phyloP scores from a whole-genome alignment of 2,888 invertebrate genomes.

The Nomada fucata region DNA sequence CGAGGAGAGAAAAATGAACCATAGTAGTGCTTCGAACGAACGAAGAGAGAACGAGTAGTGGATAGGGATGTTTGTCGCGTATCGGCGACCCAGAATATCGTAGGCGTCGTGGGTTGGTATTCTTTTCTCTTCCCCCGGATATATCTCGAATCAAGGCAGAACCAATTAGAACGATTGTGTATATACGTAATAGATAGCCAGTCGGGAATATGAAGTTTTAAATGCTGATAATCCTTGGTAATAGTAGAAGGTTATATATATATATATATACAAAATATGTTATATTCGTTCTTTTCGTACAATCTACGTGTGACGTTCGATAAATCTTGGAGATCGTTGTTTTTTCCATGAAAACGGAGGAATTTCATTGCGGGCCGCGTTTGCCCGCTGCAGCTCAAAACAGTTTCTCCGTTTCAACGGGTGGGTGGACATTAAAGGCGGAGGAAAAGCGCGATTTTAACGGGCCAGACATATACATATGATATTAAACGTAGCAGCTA shows the following conservation, averaged over 20 bases:
- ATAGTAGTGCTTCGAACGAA: conserved; percentile 43
- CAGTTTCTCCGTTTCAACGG: conserved; percentile 21
- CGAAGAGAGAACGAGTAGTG: conserved; percentile 53
- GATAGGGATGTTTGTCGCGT: conserved; percentile 16
- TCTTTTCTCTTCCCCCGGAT: neutral
- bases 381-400: conserved; percentile 52
- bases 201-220: conserved; percentile 13
- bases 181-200: neutral
- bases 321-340: conserved; percentile 1
- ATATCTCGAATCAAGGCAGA: too few relatives aligned
- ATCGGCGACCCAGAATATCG: conserved; percentile 5
- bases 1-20: neutral
- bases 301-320: conserved; percentile 26
- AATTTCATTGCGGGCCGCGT: conserved; percentile 25
- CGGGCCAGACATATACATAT: neutral
- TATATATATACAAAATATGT: too few relatives aligned
- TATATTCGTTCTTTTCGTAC: conserved; percentile 27
- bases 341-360: conserved; percentile 1
- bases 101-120: conserved; percentile 13
- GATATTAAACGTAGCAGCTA: conserved; percentile 55
- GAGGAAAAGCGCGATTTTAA: conserved; percentile 10
- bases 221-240: conserved; percentile 1
- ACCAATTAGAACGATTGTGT: neutral
- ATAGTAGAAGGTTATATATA: conserved; percentile 19
- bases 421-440: neutral